Base-by-base conservation (phyloP, 2,113 vertebrate genomes). In the Nymphicus hollandicus region DNA sequence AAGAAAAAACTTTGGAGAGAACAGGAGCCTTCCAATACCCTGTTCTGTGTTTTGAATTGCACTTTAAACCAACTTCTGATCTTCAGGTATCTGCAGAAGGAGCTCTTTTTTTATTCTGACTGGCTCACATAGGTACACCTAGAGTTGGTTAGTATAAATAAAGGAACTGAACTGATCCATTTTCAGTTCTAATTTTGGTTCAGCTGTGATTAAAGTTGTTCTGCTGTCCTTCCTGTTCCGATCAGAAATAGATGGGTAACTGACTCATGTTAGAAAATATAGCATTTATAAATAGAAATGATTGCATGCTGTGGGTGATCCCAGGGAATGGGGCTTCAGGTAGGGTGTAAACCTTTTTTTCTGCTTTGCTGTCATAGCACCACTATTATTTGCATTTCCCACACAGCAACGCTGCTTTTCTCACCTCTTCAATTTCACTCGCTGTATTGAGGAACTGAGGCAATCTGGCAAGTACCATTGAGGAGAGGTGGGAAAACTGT, bases 261-360 rank as follows among this genome's bases (percentile, higher is more conserved):
- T 97, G 96, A 95, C 46, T 96, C 95, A 97, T 92, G 95, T 78
- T 95, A 97, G 92, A 91, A 96, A 95, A 93, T 88, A 89, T 4
- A 70, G 60, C 80, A 29, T 43, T 93, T 91, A 95, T 94, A 97
- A 96, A 96, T 97, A 96, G 96, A 65, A 91, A 68, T 71, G 76
- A 86, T 91, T 0, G 17, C 80, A 71, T 22, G 37, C 80, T 86
- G 76, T 84, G 88, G 91, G 92, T 84, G 92, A 93, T 90, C 80
- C 94, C 86, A 81, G 83, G 64, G 80, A 86, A 56, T 11, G 69
- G 68, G 72, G 23, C 86, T 94, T 86, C 92, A 97, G 94, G 64
- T 64, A 88, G 55, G 43, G 23, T 52, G 86, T 86, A 74, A 86
- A 74, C 25, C 64, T 53, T 27, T 60, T 85, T 73, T 80, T 63